phyloP scores from a whole-genome alignment of 2,113 vertebrate species.

The Baryphthengus martii region DNA sequence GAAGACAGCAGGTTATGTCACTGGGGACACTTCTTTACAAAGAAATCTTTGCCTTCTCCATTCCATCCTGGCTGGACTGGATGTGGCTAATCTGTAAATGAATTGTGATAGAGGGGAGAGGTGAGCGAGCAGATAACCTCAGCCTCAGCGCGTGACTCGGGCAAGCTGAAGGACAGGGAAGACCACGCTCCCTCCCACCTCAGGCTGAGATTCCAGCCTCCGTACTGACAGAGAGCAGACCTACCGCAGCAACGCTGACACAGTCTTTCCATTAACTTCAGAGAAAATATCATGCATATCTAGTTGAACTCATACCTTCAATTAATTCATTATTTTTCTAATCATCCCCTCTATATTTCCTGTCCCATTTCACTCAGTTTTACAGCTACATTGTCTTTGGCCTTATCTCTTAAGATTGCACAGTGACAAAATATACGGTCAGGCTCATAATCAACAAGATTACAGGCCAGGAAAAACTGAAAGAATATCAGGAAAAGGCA shows the following conservation, averaged over 20 bases:
- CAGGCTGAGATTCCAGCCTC: not conserved
- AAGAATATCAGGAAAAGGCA: not conserved
- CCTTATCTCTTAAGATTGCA: not conserved
- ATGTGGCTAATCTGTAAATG: not conserved
- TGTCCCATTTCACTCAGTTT: not conserved
- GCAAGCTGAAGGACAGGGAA: not conserved
- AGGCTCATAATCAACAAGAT: not conserved
- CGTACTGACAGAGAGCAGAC: fast-evolving
- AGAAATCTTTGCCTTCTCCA: not conserved
- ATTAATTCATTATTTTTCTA: not conserved
- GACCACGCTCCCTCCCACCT: fast-evolving
- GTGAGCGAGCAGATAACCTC: not conserved
- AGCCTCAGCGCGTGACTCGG: not conserved
- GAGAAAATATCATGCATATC: not conserved
- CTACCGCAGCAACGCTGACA: not conserved
- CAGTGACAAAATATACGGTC: not conserved
- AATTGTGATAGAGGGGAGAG: not conserved
- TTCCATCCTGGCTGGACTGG: not conserved
- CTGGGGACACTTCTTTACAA: not conserved
- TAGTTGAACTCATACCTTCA: not conserved
- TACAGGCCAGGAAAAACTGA: not conserved
- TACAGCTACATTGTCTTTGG: not conserved
- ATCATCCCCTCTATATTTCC: not conserved
- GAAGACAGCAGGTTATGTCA: not conserved
- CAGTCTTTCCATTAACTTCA: not conserved